A percentile compares a stretch with the other conserved stretches of the same genome.
Conservation (phyloP, 2,888 invertebrate species). For the Athripsodes cinereus region DNA sequence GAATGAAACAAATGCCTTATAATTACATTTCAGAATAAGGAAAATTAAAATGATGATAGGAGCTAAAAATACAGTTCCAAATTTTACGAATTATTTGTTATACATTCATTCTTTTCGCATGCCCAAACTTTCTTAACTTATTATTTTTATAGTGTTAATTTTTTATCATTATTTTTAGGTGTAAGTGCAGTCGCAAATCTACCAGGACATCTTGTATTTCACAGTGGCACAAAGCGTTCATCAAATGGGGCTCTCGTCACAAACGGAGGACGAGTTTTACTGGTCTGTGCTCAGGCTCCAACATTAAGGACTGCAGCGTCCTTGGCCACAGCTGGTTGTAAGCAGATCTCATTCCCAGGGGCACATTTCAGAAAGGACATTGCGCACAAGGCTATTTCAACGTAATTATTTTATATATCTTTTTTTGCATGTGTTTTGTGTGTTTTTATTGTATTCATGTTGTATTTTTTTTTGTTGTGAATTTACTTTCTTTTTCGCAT, state of each 20-base stretch:
- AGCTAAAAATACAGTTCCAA: no score
- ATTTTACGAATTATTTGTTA: no score
- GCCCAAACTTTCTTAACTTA: no score
- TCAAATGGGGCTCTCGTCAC: slow-evolving; percentile 62
- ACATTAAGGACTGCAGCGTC: slow-evolving; percentile 67
- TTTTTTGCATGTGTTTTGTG: slow-evolving; percentile 1
- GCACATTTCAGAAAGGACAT: slow-evolving; percentile 86
- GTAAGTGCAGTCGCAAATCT: slow-evolving; percentile 49
- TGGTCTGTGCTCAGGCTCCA: slow-evolving; percentile 64
- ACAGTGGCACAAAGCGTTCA: slow-evolving; percentile 73
- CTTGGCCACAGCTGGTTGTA: slow-evolving; percentile 66
- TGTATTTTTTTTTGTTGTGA: no score
- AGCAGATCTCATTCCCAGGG: slow-evolving; percentile 74
- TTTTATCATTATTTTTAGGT: slow-evolving; percentile 46
- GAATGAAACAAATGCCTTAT: no score
- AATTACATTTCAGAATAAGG: no score
- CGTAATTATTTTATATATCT: slow-evolving; percentile 45
- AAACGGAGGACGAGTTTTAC: slow-evolving; percentile 86
- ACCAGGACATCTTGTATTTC: slow-evolving; percentile 64
- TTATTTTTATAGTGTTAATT: no score
- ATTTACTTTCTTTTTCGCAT: no score
- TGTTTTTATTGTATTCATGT: not conserved
- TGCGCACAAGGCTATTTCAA: slow-evolving; percentile 76
- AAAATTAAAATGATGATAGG: no score
- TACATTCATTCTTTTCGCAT: no score